Evolutionary conservation across 2,797 vertebrate species (phyloP), one percentile per base, ranked within the genome.

Genomic region (Dallia pectoralis): DNA sequence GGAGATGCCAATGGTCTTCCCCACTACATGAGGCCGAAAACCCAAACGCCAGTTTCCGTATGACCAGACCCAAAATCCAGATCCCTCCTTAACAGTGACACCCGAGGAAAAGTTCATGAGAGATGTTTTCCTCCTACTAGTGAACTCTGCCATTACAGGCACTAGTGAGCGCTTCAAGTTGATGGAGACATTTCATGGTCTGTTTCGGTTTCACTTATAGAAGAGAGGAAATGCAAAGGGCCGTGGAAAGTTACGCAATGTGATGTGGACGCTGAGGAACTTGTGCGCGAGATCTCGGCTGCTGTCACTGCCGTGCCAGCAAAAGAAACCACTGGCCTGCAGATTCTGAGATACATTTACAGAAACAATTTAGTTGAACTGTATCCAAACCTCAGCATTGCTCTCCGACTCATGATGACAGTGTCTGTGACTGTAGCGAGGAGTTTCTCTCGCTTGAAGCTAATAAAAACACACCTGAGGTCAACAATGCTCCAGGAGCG

Each of bases 311-410:
- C 53, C 1, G 4, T 59, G 53, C 53, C 8, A 14, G 4, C 53
- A 18, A 59, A 59, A 59, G 53, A 59, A 59, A 59, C 53, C 53
- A 59, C 53, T 63, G 61, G 7, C 61, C 61, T 63, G 61, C 25
- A 63, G 61, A 63, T 63, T 63, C 61, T 63, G 6, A 63, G 61
- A 22, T 63, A 63, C 6, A 63, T 63, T 63, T 63, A 63, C 61
- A 63, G 61, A 6, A 63, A 63, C 16, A 25, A 63, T 4, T 63
- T 63, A 63, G 61, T 63, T 63, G 61, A 63, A 63, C 61, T 63
- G 61, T 63, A 63, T 63, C 61, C 61, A 25, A 63, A 63, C 61
- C n/a, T 63, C 61, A 63, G 61, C 61, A 63, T 63, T 16, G 25
- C 61, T 63, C 61, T 63, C 3, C 6, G 61, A 63, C 61, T 63